Percentiles rank a stretch among this genome's conserved stretches.
Evolutionary conservation across 2,113 vertebrate species (phyloP).

Genomic region (Stercorarius parasiticus): DNA sequence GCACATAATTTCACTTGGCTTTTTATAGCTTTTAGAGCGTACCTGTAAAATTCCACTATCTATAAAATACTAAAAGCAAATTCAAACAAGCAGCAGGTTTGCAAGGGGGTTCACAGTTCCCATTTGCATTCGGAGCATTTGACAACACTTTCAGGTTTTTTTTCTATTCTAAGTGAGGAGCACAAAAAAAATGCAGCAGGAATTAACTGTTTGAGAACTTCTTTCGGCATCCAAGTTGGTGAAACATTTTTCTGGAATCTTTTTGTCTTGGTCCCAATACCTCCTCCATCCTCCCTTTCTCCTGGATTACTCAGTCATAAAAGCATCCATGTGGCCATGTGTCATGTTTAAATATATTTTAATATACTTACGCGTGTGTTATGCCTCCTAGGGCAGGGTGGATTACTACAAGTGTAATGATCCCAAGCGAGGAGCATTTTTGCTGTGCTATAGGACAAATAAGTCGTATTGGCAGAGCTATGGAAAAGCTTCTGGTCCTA

Average conservation of each 20-base stretch:
- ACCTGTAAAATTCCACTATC: not conserved
- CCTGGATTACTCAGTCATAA: not conserved
- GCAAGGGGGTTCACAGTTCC: not conserved
- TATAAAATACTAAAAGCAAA: not conserved
- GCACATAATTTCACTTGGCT: not conserved
- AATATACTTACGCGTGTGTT: too few relatives aligned
- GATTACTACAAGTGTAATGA: not conserved
- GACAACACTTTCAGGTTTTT: not conserved
- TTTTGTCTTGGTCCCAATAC: not conserved
- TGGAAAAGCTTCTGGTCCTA: not conserved
- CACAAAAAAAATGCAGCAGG: not conserved
- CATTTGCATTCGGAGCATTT: rapidly evolving
- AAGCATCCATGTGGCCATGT: not conserved
- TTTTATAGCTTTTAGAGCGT: not conserved
- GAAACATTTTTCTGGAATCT: not conserved
- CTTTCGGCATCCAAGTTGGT: not conserved
- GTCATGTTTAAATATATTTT: not conserved
- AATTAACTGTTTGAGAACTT: not conserved
- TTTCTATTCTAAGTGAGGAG: not conserved
- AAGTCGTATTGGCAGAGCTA: not conserved
- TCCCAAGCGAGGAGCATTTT: not conserved
- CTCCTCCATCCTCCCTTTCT: not conserved
- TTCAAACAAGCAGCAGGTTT: not conserved
- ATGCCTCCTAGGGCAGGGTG: not conserved
- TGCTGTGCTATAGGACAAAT: not conserved